Base-by-base conservation (phyloP, 2,888 invertebrate species). In the Trichopoda pennipes region DNA sequence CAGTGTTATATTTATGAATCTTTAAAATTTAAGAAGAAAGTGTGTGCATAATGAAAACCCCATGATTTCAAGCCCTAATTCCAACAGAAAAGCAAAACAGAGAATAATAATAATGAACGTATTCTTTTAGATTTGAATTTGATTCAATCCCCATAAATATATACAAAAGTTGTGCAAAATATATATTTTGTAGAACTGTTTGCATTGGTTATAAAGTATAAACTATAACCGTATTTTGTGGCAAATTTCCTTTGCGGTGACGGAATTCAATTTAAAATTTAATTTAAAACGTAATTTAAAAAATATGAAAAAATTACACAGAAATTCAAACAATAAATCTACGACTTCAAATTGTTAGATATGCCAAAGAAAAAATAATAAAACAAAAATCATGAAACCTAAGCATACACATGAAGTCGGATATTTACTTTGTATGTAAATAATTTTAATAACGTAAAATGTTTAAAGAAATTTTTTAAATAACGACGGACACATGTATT, bases 241-340 rank as follows among this genome's bases (percentile, higher is more conserved):
- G 68, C 61, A 77, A 74, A 82, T 80, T 78, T 70, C 63, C 73
- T 73, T 83, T 85, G 84, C 80, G 76, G 84, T 82, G 78, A 75
- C 68, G 79, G 51, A 75, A 82, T 61, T 79, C 78, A 82, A 82
- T 82, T 78, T 55, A 17, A 58, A 66, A 79, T 72, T 82, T 70
- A 75, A 75, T 79, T 70, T 70, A 64, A 80, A 83, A 79, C 51
- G 73, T 66, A 66, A 77, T 68, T 75, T 63, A 81, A 14, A 73
- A 66, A 49, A 80, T 60, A 72, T 70, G 17, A 16, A 44, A 47
- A 9, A 23, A 58, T 19, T 19, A 28, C n/a, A 64, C 10, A 21
- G 12, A 53, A 21, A 47, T 28, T 23, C 3, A 63, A 44, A 55
- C n/a, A 61, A 69, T 69, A 77, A 77, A 77, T 47, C 35, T 56